Evolutionary conservation across 2,113 vertebrate genomes (phyloP), one percentile per base, ranked within the genome.

Genomic region (Sapayoa aenigma): DNA sequence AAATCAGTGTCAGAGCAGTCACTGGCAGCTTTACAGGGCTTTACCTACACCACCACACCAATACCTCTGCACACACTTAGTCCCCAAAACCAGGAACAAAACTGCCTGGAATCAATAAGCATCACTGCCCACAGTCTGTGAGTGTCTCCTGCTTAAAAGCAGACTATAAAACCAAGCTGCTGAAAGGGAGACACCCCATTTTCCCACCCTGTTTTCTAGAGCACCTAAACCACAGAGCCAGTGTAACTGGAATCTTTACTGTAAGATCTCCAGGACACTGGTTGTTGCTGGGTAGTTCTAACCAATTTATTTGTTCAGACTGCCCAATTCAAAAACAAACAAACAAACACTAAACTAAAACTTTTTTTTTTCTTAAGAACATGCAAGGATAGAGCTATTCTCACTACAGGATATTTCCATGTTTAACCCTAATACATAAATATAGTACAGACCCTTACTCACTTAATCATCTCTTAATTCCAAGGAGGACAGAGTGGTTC

Each of bases 301-400:
- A 52, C 15, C 24, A 5, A 68, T 30, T 55, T 58, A 28, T 22
- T 85, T 65, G 46, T 60, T 76, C 72, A 68, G 20, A 78, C 4
- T 44, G 6, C 11, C 9, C 3, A 53, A 9, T 4, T 62, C 2
- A 3, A 23, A 60, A 12, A n/a, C n/a, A n/a, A n/a, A n/a, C n/a
- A n/a, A 77, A n/a, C 19, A 15, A 10, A 53, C 20, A 42, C 25
- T 7, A 14, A 25, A 27, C 15, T 15, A 35, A 12, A 42, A 3
- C 2, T 6, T 10, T 22, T 53, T n/a, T 2, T 2, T 77, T 77
- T 47, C 30, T 65, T 42, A 42, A 42, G 14, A 42, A 0, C 6
- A 23, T 31, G 14, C 3, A 18, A 74, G 9, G 25, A 46, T 9
- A 55, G 21, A 74, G 20, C 18, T 69, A 12, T 33, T 69, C 30